A percentile compares a stretch with the other conserved stretches of the same genome.
Conservation (phyloP, 2,797 vertebrate species). For the Acipenser ruthenus region DNA sequence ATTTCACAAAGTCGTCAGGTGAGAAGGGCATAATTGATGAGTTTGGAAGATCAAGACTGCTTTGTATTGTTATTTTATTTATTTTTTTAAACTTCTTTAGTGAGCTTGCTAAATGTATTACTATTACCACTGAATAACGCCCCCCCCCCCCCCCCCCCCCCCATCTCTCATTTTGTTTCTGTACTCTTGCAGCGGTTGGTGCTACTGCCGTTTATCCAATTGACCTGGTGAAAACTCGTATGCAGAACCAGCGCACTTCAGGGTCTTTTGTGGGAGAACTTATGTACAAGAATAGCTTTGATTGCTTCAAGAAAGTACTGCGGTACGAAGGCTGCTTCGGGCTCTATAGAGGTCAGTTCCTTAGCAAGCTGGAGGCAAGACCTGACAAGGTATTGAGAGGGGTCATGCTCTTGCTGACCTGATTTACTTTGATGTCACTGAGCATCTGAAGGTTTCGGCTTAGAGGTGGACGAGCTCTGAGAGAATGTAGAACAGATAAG, state of each 20-base stretch:
- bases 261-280: conserved; percentile 75
- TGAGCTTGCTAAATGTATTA: too few relatives aligned
- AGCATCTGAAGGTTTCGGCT: not conserved
- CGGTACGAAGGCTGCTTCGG: conserved; percentile 75
- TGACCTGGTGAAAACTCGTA: conserved; percentile 71
- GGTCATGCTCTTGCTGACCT: conserved; percentile 5
- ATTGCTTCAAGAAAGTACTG: conserved; percentile 77
- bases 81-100: conserved; percentile 20
- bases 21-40: conserved; percentile 22
- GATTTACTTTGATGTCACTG: not conserved
- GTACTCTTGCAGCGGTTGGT: conserved; percentile 55
- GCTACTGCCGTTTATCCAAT: conserved; percentile 73
- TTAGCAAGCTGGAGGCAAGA: not conserved
- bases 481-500: not conserved
- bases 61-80: conserved; percentile 22
- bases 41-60: conserved; percentile 20
- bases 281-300: conserved; percentile 82
- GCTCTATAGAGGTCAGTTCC: conserved; percentile 67
- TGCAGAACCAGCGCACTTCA: conserved; percentile 72
- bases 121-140: not conserved
- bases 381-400: not conserved
- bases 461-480: not conserved
- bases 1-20: conserved; percentile 23
- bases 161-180: not conserved
- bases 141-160: not conserved